Evolutionary conservation across 2,113 vertebrate genomes (phyloP), one percentile per base, ranked within the genome.

Genomic region (Entelurus aequoreus): DNA sequence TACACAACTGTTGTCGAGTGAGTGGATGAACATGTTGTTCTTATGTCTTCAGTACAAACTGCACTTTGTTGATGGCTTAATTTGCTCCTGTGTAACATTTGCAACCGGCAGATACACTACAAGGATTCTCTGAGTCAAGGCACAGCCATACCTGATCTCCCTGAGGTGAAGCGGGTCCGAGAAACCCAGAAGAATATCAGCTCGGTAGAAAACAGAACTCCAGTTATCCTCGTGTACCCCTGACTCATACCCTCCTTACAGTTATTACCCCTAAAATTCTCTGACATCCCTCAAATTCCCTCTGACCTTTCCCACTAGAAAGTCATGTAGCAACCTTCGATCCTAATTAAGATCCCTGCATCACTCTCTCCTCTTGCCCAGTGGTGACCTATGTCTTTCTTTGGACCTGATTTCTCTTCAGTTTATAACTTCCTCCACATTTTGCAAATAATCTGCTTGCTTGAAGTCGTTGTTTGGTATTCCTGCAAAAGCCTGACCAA

Each of bases 131-230:
- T 97, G 84, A 93, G 94, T 75, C 93, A 93, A 82, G 96, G 95
- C 65, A 99, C 92, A n/a, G 90, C 95, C 50, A 93, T 99, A 75
- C 78, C 94, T 51, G 96, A 98, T 65, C 94, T 95, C 35, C 97
- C 96, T 0, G 96, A 99, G 86, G 90, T 99, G 87, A 95, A 99
- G 83, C 92, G 95, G 8, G 94, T 94, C 77, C 93, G 92, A 90
- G 92, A 97, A 86, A 94, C 94, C 0, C 96, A 98, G 94, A 98
- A 95, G 90, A 94, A 97, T 92, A 99, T 99, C 89, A 99, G 96
- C 90, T 93, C 89, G 95, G 96, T 98, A 98, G 82, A 77, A 65
- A 16, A 55, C 64, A 98, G 81, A 77, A 65, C 16, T 53, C 64
- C 55, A 68, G 69, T 77, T 67, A 63, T n/a, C 60, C 69, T 57